phyloP scores from a whole-genome alignment of 2,797 vertebrate species.

The Natrix natrix region DNA sequence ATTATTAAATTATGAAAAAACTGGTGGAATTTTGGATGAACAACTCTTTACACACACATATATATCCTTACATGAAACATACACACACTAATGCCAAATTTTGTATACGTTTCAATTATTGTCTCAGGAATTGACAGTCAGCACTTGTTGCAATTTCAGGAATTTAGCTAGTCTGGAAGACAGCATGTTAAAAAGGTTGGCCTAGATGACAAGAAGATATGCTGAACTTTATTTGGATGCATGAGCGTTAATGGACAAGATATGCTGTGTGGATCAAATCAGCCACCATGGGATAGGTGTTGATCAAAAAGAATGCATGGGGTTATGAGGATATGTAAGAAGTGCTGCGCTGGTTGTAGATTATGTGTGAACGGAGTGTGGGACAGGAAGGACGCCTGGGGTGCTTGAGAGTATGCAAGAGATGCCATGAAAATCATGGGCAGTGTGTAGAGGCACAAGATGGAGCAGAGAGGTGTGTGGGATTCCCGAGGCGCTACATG shows the following conservation, averaged over 20 bases:
- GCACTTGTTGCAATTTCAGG: neutral
- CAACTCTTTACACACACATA: conserved; percentile 32
- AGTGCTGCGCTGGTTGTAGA: neutral
- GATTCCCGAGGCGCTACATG: neutral
- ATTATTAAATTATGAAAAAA: conserved; percentile 29
- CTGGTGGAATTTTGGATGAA: conserved; percentile 7
- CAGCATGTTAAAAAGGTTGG: neutral
- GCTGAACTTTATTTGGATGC: neutral
- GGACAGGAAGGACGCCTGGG: neutral
- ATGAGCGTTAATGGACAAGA: neutral
- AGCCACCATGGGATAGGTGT: neutral
- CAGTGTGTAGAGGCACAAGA: neutral
- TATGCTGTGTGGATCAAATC: neutral
- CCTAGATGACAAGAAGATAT: neutral
- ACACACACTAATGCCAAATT: neutral
- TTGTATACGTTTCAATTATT: neutral
- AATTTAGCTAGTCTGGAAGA: neutral
- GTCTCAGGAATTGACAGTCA: neutral
- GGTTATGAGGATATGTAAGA: neutral
- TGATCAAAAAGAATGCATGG: too few relatives aligned
- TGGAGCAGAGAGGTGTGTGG: neutral
- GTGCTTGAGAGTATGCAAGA: neutral
- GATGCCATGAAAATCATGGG: neutral
- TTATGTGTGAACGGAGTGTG: neutral
- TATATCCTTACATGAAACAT: neutral